A percentile compares a stretch with the other conserved stretches of the same genome.
phyloP scores from a whole-genome alignment of 1,140 invertebrate species.

The Ceratosolen fusciceps region DNA sequence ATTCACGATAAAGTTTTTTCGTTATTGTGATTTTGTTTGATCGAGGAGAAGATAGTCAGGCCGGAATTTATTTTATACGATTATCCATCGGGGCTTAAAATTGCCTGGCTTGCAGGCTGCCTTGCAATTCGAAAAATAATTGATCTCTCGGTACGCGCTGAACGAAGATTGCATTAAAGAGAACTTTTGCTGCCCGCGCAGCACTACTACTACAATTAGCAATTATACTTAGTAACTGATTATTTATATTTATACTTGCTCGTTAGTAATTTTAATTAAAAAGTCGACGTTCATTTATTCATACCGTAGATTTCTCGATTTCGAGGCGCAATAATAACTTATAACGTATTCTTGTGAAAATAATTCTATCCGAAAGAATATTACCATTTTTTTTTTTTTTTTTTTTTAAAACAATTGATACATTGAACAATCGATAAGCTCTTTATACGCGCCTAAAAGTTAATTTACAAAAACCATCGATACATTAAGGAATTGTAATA shows the following conservation, averaged over 20 bases:
- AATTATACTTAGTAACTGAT: background rate
- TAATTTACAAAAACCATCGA: background rate
- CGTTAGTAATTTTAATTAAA: background rate
- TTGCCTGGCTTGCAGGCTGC: no score
- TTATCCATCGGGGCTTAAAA: background rate
- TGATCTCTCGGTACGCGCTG: background rate
- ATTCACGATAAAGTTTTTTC: background rate
- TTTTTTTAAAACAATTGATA: no score
- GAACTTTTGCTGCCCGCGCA: no score
- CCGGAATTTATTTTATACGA: background rate
- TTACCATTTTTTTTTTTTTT: no score
- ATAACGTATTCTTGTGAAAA: no score
- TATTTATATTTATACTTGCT: background rate
- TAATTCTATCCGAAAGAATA: no score
- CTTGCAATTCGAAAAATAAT: conserved; percentile 12
- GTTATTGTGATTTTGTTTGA: background rate
- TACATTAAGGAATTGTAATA: background rate
- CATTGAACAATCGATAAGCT: no score
- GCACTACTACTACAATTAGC: background rate
- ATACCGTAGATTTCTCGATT: no score
- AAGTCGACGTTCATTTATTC: no score
- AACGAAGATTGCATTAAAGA: background rate
- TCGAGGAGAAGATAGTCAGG: background rate
- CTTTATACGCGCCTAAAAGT: background rate
- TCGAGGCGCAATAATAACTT: no score